Conservation (phyloP, 2,888 invertebrate genomes). For the Papilio demoleus region DNA sequence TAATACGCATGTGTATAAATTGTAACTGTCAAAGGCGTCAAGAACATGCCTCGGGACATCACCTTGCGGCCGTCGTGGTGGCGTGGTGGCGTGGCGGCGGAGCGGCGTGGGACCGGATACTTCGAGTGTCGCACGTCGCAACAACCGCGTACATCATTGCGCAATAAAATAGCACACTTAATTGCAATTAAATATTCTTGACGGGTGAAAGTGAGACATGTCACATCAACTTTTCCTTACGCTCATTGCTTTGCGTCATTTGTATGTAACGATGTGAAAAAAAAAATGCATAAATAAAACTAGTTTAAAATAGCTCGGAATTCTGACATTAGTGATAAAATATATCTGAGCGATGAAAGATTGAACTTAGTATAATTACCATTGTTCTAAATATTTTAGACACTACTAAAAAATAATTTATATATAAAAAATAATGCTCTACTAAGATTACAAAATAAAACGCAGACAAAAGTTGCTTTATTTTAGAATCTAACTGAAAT, state of each 20-base stretch:
- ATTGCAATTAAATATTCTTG: constrained; percentile 56
- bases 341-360: too few relatives aligned
- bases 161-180: constrained; percentile 55
- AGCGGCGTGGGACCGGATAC: constrained; percentile 55
- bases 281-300: background rate
- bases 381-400: too few relatives aligned
- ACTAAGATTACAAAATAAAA: too few relatives aligned
- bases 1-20: background rate
- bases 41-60: constrained; percentile 33
- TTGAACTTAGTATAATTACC: too few relatives aligned
- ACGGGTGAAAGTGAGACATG: constrained; percentile 65
- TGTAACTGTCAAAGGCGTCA: constrained; percentile 26
- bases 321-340: background rate
- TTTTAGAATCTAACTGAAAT: too few relatives aligned
- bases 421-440: too few relatives aligned
- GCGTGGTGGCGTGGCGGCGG: constrained; percentile 28
- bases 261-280: constrained; percentile 22
- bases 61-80: constrained; percentile 41
- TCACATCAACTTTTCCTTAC: constrained; percentile 47
- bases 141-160: constrained; percentile 45
- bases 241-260: constrained; percentile 42
- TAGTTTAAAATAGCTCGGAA: background rate
- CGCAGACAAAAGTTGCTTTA: too few relatives aligned
- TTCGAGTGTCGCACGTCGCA: constrained; percentile 57
- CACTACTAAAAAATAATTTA: too few relatives aligned